These are phyloP conservation scores for Dicrostonyx torquatus DNA, from an alignment of 2,797 vertebrate genomes.

Conservation along the genomic window DNA sequence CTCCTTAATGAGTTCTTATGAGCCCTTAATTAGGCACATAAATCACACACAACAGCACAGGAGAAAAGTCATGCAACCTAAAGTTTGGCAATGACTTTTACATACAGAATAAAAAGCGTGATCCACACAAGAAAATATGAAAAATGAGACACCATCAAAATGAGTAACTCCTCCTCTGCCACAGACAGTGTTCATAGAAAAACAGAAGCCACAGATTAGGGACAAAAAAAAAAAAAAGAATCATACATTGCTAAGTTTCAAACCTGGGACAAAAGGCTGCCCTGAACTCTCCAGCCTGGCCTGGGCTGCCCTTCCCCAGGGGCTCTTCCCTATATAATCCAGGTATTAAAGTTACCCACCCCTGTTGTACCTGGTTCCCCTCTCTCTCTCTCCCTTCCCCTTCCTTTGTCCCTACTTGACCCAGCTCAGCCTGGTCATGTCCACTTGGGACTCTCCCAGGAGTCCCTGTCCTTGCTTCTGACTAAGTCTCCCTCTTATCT, in stretches of 20 bases:
- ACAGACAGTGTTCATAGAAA: not conserved
- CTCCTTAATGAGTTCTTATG: constrained; percentile 68
- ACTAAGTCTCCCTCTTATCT: not conserved
- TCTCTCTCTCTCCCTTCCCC: not conserved
- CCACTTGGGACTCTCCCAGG: not conserved
- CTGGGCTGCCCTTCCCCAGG: not conserved
- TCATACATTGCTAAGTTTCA: not conserved
- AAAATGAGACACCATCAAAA: not conserved
- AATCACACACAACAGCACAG: constrained; percentile 42
- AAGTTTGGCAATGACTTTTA: not conserved
- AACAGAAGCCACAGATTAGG: not conserved
- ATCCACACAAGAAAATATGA: not conserved
- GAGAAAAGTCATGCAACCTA: not conserved
- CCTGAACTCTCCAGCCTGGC: not conserved
- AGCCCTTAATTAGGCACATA: constrained; percentile 71
- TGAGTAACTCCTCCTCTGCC: not conserved
- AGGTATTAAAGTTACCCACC: not conserved
- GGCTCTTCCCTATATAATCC: not conserved
- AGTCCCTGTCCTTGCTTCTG: not conserved
- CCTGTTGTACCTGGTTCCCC: not conserved
- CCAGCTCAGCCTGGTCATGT: not conserved
- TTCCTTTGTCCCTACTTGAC: not conserved
- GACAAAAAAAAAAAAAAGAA: too few species aligned
- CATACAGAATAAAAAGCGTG: not conserved
- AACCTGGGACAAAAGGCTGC: not conserved